Evolutionary conservation across 1,140 invertebrate genomes (phyloP).

Genomic region (Venturia canescens): DNA sequence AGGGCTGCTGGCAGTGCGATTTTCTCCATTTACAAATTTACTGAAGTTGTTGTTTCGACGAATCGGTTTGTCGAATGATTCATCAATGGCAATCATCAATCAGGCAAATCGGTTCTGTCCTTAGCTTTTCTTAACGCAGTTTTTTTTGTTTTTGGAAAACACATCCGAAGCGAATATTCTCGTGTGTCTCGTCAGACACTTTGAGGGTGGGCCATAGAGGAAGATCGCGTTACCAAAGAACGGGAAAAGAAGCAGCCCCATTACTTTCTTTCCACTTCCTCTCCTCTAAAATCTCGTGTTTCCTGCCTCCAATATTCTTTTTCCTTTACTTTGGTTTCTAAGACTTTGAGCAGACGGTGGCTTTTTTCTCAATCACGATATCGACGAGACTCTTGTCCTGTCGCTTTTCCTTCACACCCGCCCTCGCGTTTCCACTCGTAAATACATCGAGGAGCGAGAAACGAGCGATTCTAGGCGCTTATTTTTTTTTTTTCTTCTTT

Average conservation of each 20-base stretch:
- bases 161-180: not conserved
- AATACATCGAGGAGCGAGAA: not conserved
- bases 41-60: no score
- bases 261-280: not conserved
- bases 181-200: not conserved
- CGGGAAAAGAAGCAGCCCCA: not conserved
- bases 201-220: no score
- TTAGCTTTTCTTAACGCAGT: no score
- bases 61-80: no score
- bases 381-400: not conserved
- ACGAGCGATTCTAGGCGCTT: not conserved
- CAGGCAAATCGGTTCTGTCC: no score
- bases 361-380: conserved; percentile 8
- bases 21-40: no score
- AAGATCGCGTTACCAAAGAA: not conserved
- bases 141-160: not conserved
- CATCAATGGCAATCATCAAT: no score
- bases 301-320: not conserved
- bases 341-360: not conserved
- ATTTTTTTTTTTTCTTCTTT: not conserved
- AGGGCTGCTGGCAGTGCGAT: no score
- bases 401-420: not conserved
- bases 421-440: not conserved
- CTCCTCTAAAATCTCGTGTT: not conserved
- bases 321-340: conserved; percentile 12